These are phyloP conservation scores for Ursus arctos DNA, from an alignment of 2,113 vertebrate genomes.

Conservation along the genomic window DNA sequence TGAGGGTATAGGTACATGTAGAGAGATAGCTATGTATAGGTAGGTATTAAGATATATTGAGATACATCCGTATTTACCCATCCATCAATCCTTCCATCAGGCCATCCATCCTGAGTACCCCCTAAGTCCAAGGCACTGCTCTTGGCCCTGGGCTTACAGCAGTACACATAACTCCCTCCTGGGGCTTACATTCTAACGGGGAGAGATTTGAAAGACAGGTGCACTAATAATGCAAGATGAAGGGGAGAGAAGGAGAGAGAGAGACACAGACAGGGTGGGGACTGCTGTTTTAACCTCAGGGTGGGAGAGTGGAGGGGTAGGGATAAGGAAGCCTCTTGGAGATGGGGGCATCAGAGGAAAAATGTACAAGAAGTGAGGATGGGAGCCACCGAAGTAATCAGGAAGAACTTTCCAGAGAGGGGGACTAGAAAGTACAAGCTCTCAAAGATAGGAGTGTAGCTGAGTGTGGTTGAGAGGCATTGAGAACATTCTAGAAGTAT, in stretches of 20 bases:
- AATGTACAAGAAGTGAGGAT: neutral
- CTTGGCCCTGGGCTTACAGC: neutral
- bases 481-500: neutral
- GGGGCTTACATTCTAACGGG: neutral
- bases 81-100: rapidly evolving
- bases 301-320: rapidly evolving
- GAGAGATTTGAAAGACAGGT: neutral
- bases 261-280: neutral
- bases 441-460: neutral
- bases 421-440: rapidly evolving
- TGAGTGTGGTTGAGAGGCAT: neutral
- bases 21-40: rapidly evolving
- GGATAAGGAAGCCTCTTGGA: neutral
- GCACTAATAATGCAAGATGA: neutral
- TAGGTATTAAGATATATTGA: too few relatives aligned
- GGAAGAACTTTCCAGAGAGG: neutral
- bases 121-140: neutral
- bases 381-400: rapidly evolving
- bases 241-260: neutral
- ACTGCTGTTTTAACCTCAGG: neutral
- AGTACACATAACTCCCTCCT: neutral
- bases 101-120: neutral
- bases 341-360: neutral
- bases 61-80: rapidly evolving
- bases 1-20: rapidly evolving